phyloP scores from a whole-genome alignment of 92 coral and sea anemone species.

The Palythoa grandis region DNA sequence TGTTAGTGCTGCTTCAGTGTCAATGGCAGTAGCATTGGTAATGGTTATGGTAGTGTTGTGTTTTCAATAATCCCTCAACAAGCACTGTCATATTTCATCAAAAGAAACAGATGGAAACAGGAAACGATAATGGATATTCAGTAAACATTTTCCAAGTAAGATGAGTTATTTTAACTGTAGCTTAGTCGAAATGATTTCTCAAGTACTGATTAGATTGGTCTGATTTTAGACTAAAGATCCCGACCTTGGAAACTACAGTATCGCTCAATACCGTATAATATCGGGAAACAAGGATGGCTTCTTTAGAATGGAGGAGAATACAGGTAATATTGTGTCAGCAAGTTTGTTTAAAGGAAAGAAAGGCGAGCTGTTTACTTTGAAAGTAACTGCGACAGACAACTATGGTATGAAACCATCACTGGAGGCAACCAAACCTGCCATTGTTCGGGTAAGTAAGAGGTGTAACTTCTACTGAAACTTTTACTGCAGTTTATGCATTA shows the following conservation, averaged over 20 bases:
- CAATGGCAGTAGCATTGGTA: too few relatives aligned
- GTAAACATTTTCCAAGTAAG: neutral
- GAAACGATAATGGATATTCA: neutral
- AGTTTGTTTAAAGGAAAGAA: slow-evolving; percentile 83
- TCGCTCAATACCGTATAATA: slow-evolving; percentile 76
- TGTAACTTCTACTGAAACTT: neutral
- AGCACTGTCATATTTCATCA: too few relatives aligned
- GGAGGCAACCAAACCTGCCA: slow-evolving; percentile 69
- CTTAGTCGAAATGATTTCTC: neutral
- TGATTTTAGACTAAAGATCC: slow-evolving; percentile 79
- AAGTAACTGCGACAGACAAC: slow-evolving; percentile 86
- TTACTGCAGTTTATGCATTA: neutral
- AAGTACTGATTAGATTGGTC: neutral
- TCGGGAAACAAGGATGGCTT: slow-evolving; percentile 88
- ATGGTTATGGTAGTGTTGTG: too few relatives aligned
- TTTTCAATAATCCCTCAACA: too few relatives aligned
- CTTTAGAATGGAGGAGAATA: slow-evolving; percentile 68
- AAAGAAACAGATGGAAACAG: too few relatives aligned
- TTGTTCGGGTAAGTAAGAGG: slow-evolving; percentile 65
- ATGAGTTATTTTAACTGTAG: too few relatives aligned
- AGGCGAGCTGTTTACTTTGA: slow-evolving; percentile 77
- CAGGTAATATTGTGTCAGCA: slow-evolving; percentile 80
- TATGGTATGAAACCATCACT: slow-evolving; percentile 70
- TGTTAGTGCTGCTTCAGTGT: too few relatives aligned
- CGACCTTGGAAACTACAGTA: slow-evolving; percentile 82